These are phyloP conservation scores for Euphonia xanthogaster DNA, from an alignment of 2,797 vertebrate species.

Conservation along the genomic window DNA sequence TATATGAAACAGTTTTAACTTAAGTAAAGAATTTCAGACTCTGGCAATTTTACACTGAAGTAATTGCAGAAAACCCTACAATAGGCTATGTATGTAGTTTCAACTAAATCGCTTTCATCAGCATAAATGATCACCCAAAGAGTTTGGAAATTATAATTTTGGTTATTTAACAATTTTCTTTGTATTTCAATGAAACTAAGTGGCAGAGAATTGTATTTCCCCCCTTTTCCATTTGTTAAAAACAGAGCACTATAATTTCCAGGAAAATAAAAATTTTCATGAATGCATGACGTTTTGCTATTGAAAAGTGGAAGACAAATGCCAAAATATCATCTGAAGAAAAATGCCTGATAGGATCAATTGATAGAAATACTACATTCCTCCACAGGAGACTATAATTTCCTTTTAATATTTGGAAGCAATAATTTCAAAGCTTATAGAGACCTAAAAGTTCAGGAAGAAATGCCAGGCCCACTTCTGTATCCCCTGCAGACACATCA, in stretches of 20 bases:
- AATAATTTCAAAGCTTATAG: not conserved
- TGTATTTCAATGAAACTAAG: not conserved
- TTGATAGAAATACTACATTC: not conserved
- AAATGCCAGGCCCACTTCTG: not conserved
- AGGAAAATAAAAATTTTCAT: not conserved
- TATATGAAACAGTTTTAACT: slow-evolving; percentile 15
- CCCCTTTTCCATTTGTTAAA: not conserved
- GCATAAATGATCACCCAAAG: not conserved
- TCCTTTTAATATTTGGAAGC: not conserved
- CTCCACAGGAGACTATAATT: not conserved
- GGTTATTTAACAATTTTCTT: slow-evolving; percentile 13
- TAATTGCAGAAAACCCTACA: not conserved
- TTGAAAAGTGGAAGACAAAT: not conserved
- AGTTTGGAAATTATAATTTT: not conserved
- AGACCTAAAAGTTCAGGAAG: not conserved
- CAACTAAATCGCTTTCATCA: not conserved
- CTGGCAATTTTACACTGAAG: not conserved
- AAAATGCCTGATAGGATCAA: not conserved
- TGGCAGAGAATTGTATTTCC: not conserved
- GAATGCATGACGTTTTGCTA: not conserved
- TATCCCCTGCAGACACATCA: not conserved
- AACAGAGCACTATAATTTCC: not conserved
- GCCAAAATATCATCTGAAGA: not conserved
- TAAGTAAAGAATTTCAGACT: not conserved
- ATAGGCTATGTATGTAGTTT: not conserved